These are phyloP conservation scores for Ooceraea biroi DNA, from an alignment of 1,140 invertebrate genomes.

Conservation along the genomic window DNA sequence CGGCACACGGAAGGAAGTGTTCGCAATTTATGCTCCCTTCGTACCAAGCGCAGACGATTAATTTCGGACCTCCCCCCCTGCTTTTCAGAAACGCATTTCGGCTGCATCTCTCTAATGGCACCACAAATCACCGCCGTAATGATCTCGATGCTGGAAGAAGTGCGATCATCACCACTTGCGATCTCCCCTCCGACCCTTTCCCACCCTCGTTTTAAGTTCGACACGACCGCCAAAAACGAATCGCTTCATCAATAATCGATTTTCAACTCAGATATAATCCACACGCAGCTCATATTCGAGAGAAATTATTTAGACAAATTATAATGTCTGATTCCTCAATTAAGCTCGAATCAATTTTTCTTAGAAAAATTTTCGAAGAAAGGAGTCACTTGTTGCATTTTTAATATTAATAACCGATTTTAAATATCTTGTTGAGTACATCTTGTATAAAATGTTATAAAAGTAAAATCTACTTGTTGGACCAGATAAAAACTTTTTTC, in stretches of 20 bases:
- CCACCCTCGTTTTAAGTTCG: not conserved
- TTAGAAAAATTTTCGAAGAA: not conserved
- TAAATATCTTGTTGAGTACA: not conserved
- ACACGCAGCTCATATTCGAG: not conserved
- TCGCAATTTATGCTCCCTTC: constrained; percentile 42
- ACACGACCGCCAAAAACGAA: not conserved
- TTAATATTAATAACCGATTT: not conserved
- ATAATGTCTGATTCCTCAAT: not conserved
- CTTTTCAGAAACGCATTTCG: constrained; percentile 59
- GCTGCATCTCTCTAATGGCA: constrained; percentile 50
- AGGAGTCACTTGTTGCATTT: not conserved
- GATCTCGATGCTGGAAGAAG: constrained; percentile 49
- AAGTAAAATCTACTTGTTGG: not conserved
- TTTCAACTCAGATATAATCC: constrained; percentile 46
- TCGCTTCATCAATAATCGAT: constrained; percentile 43
- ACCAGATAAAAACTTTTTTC: not conserved
- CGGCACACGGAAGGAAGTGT: not conserved
- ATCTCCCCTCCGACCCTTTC: not conserved
- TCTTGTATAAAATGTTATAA: not conserved
- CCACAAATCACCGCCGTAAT: constrained; percentile 58
- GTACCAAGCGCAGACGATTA: constrained; percentile 18
- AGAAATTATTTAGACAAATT: constrained; percentile 12
- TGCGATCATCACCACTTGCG: constrained; percentile 39
- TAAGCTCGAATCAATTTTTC: not conserved
- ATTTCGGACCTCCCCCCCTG: constrained; percentile 24